phyloP scores from a whole-genome alignment of 2,113 vertebrate species.

The Panthera leo region DNA sequence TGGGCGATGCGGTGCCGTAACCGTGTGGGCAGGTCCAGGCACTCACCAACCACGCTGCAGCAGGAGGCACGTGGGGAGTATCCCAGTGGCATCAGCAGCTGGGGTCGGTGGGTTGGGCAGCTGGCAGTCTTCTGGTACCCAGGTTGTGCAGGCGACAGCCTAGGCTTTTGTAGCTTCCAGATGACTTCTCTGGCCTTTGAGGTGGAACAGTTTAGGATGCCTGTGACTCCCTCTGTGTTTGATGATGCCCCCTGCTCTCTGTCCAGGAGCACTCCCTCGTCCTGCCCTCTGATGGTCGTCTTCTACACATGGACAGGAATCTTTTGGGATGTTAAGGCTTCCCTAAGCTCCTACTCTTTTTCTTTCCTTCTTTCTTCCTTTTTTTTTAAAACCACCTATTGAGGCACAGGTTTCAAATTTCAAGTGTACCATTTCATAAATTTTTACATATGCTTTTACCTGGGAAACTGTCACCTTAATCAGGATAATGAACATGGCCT shows the following conservation, averaged over 20 bases:
- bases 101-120: accelerated
- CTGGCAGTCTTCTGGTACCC: neutral
- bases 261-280: neutral
- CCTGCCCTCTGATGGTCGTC: neutral
- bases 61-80: neutral
- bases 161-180: neutral
- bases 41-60: neutral
- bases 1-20: neutral
- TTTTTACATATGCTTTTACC: neutral
- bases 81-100: accelerated
- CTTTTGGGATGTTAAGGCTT: neutral
- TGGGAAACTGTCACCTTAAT: neutral
- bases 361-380: neutral
- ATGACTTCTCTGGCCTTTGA: neutral
- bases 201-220: neutral
- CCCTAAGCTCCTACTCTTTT: neutral
- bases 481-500: neutral
- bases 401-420: neutral
- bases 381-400: neutral
- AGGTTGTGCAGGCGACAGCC: neutral
- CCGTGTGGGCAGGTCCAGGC: accelerated
- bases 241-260: neutral
- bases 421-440: neutral
- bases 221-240: neutral
- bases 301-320: neutral